phyloP scores from a whole-genome alignment of 2,888 invertebrate genomes.

The Lingula anatina region DNA sequence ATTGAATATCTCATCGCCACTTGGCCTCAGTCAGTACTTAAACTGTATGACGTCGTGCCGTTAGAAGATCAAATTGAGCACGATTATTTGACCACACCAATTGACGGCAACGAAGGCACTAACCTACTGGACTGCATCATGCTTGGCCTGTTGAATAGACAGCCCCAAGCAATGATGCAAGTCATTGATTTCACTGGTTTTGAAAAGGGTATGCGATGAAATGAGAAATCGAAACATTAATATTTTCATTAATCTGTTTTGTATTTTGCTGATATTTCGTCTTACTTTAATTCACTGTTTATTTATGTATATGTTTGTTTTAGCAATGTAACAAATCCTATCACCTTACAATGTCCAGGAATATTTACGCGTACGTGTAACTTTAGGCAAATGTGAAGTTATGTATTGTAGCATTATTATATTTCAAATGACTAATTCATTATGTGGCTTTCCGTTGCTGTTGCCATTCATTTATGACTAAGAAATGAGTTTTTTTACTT shows the following conservation, averaged over 20 bases:
- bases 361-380: too few relatives aligned
- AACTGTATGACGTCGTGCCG: slow-evolving; percentile 29
- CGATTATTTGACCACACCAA: slow-evolving; percentile 28
- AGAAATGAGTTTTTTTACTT: too few relatives aligned
- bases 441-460: too few relatives aligned
- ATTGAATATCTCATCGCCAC: slow-evolving; percentile 34
- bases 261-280: too few relatives aligned
- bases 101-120: slow-evolving; percentile 25
- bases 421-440: too few relatives aligned
- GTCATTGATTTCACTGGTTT: slow-evolving; percentile 35
- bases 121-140: slow-evolving; percentile 33
- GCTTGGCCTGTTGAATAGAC: slow-evolving; percentile 32
- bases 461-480: too few relatives aligned
- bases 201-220: slow-evolving; percentile 22
- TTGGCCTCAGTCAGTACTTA: slow-evolving; percentile 30
- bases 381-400: too few relatives aligned
- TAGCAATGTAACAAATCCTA: too few relatives aligned
- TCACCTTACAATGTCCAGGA: too few relatives aligned
- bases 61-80: slow-evolving; percentile 27
- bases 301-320: too few relatives aligned
- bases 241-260: too few relatives aligned
- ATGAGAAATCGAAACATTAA: background rate
- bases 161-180: slow-evolving; percentile 23
- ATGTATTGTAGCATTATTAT: background rate
- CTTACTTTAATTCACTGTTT: too few relatives aligned